Base-by-base conservation (phyloP, 2,797 vertebrate species). In the Paguma larvata region DNA sequence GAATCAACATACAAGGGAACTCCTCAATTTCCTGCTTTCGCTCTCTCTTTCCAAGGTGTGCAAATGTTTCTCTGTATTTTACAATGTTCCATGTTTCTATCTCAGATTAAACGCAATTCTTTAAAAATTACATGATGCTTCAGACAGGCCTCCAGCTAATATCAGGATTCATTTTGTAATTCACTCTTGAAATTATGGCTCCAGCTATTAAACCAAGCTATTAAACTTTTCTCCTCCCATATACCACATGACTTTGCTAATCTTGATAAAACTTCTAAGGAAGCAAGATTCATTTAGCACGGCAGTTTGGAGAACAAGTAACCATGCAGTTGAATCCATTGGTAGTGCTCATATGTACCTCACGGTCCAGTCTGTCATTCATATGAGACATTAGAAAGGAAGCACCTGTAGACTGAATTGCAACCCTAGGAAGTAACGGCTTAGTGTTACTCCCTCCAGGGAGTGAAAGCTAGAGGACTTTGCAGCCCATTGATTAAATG, bases 261-360 rank as follows among this genome's bases (percentile, higher is more conserved):
- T 53, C 82, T 84, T 94, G n/a, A 59, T 67, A 12, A 62, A 87
- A 85, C 44, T 89, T 96, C 11, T 27, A 48, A 82, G 15, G 44
- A 85, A 89, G 13, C 46, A 85, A 46, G 44, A 85, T 19, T 96
- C 44, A 68, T 84, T 97, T 87, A 70, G 7, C 16, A 85, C 14
- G 32, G 12, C 6, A 48, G 63, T 77, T 59, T 73, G 38, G 19
- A 82, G 59, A 85, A 63, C 1, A 7, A 18, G 63, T 72, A 96
- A 85, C 32, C 21, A 91, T 34, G 16, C 4, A 87, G 9, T 59
- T 82, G 38, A 41, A 77, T 67, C 13, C 10, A 2, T 30, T 15
- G 5, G 12, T 56, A 53, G 11, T 63, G 1, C 11, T 95, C 94
- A 30, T 56, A 23, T 0, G 13, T 38, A 46, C 7, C 3, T 85